These are phyloP conservation scores for Timema podura DNA, from an alignment of 2,888 invertebrate species.

Conservation along the genomic window DNA sequence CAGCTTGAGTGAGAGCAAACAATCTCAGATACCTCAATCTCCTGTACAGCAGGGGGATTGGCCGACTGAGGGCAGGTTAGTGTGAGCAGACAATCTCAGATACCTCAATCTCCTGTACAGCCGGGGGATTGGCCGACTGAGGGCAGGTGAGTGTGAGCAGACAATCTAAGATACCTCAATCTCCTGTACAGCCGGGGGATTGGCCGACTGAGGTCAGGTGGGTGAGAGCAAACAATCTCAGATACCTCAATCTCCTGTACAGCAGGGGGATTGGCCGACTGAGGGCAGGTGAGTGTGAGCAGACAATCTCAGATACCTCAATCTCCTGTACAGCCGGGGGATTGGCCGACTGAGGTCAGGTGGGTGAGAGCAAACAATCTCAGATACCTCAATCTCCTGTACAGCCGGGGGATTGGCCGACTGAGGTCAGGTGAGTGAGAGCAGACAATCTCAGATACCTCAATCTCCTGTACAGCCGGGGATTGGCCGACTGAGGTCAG, in stretches of 20 bases:
- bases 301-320: constrained; percentile 29
- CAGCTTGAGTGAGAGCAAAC: constrained; percentile 40
- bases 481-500: constrained; percentile 22
- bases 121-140: constrained; percentile 16
- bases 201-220: constrained; percentile 23
- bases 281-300: constrained; percentile 35
- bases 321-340: neutral
- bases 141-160: constrained; percentile 37
- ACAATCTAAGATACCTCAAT: constrained; percentile 19
- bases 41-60: constrained; percentile 15
- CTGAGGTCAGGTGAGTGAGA: too few relatives aligned
- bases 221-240: constrained; percentile 37
- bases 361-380: constrained; percentile 36
- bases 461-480: neutral
- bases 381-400: neutral
- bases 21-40: constrained; percentile 13
- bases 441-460: constrained; percentile 32
- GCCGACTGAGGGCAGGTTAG: constrained; percentile 27
- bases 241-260: neutral
- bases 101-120: neutral
- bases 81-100: constrained; percentile 36
- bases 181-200: constrained; percentile 5
- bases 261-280: constrained; percentile 15
- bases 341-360: too few relatives aligned
- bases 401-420: constrained; percentile 17